A percentile compares a stretch with the other conserved stretches of the same genome.
These are phyloP conservation scores for Virgularia gustaviana DNA, from an alignment of 92 coral and sea anemone species.

Conservation along the genomic window DNA sequence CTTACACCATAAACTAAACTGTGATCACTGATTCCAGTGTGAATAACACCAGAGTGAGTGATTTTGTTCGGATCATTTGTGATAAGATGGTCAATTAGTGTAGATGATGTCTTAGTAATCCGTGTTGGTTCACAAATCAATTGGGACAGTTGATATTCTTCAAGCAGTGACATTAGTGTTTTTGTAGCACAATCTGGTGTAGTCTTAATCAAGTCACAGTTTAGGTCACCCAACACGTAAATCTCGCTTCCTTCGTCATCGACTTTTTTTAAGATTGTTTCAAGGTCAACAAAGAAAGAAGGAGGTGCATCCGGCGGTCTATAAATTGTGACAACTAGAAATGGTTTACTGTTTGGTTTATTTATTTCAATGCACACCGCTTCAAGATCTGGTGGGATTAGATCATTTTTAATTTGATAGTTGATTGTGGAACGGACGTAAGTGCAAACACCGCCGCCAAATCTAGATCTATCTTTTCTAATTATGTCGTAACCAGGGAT, in stretches of 20 bases:
- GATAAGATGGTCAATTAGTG: slow-evolving; percentile 1
- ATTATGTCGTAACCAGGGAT: slow-evolving; percentile 26
- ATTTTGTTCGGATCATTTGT: slow-evolving; percentile 9
- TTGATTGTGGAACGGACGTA: slow-evolving; percentile 36
- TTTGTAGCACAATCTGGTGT: background rate
- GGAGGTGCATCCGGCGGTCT: slow-evolving; percentile 32
- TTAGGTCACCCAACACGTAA: slow-evolving; percentile 23
- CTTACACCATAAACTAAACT: slow-evolving; percentile 4
- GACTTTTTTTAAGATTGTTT: slow-evolving; percentile 3
- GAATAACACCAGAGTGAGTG: slow-evolving; percentile 6
- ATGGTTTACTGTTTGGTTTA: slow-evolving; percentile 47
- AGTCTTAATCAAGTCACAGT: slow-evolving; percentile 14
- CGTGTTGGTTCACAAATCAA: slow-evolving; percentile 4
- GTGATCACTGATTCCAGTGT: slow-evolving; percentile 9
- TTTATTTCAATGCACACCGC: no score
- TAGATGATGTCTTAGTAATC: background rate
- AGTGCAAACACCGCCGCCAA: slow-evolving; percentile 31
- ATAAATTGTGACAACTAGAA: slow-evolving; percentile 40
- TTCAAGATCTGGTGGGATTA: slow-evolving; percentile 22
- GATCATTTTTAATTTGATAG: slow-evolving; percentile 25
- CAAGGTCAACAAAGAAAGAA: slow-evolving; percentile 18
- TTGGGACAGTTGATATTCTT: slow-evolving; percentile 2
- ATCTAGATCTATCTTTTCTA: no score
- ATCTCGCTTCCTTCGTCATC: slow-evolving; percentile 33
- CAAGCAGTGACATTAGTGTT: background rate